Percentiles rank a stretch among this genome's conserved stretches.
Conservation (phyloP, 2,113 vertebrate genomes). For the Silurus glanis region DNA sequence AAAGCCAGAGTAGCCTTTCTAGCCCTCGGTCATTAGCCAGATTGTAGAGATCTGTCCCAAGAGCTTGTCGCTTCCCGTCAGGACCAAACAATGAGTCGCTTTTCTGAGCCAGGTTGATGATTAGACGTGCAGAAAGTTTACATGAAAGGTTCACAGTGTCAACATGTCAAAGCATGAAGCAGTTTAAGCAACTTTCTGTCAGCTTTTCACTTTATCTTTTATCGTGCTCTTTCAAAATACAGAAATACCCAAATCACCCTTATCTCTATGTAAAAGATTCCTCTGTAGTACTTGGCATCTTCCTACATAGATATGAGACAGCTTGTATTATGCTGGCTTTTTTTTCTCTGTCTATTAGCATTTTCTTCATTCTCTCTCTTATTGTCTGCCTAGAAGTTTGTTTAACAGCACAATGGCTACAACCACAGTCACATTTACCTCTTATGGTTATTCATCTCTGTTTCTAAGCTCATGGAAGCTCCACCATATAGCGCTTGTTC, state of each 20-base stretch:
- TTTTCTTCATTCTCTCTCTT: neutral
- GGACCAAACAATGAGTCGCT: slow-evolving; percentile 28
- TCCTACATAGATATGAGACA: neutral
- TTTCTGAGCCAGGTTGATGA: neutral
- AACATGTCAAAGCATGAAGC: neutral
- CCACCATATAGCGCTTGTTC: neutral
- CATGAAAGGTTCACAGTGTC: neutral
- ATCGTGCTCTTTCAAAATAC: neutral
- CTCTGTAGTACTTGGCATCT: neutral
- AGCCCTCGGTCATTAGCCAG: neutral
- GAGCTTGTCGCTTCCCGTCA: neutral
- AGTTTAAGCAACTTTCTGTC: neutral
- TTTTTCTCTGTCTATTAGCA: neutral
- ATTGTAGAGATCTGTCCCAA: slow-evolving; percentile 20
- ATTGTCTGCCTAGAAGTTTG: neutral
- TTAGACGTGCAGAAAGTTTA: neutral
- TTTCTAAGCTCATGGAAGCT: neutral
- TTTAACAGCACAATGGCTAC: neutral
- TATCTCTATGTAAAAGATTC: neutral
- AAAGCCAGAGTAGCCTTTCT: neutral
- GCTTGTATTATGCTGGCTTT: neutral
- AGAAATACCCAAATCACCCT: neutral
- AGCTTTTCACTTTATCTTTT: neutral
- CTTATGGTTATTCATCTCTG: neutral
- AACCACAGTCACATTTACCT: neutral